Percentiles rank a stretch among this genome's conserved stretches.
phyloP scores from a whole-genome alignment of 2,113 vertebrate species.

The Poecilia latipinna region DNA sequence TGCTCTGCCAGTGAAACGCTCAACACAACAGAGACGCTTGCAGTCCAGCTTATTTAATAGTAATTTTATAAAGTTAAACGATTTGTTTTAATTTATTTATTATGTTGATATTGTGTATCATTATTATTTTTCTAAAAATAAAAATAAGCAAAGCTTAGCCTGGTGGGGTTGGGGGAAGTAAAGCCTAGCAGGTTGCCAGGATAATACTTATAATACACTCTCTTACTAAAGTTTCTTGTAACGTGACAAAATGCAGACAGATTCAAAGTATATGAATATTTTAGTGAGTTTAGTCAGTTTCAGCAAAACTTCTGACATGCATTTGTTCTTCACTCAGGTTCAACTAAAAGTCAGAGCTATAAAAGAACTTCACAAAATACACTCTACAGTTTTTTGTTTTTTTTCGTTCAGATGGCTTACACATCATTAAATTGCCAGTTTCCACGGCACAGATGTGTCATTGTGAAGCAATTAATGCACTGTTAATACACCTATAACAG shows the following conservation, averaged over 20 bases:
- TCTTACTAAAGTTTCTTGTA: not conserved
- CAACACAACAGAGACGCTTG: too few relatives aligned
- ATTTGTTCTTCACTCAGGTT: not conserved
- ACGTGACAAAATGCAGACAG: not conserved
- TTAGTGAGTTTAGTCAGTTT: not conserved
- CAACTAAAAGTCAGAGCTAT: not conserved
- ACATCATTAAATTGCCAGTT: slow-evolving; percentile 5
- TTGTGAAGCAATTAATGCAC: slow-evolving; percentile 37
- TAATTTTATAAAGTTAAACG: too few relatives aligned
- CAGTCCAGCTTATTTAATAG: too few relatives aligned
- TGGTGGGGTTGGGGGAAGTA: too few relatives aligned
- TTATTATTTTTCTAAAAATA: too few relatives aligned
- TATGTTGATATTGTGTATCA: too few relatives aligned
- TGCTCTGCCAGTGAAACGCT: too few relatives aligned
- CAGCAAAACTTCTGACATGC: not conserved
- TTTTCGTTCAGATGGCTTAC: slow-evolving; percentile 12
- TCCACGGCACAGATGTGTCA: slow-evolving; percentile 13
- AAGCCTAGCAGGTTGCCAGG: too few relatives aligned
- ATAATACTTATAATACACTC: too few relatives aligned
- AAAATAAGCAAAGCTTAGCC: too few relatives aligned
- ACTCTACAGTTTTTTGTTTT: not conserved
- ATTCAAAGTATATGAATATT: not conserved
- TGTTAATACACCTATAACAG: slow-evolving; percentile 52
- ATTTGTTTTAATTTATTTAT: too few relatives aligned
- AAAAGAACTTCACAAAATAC: not conserved